Base-by-base conservation (phyloP, 2,113 vertebrate species). In the Nerophis lumbriciformis region DNA sequence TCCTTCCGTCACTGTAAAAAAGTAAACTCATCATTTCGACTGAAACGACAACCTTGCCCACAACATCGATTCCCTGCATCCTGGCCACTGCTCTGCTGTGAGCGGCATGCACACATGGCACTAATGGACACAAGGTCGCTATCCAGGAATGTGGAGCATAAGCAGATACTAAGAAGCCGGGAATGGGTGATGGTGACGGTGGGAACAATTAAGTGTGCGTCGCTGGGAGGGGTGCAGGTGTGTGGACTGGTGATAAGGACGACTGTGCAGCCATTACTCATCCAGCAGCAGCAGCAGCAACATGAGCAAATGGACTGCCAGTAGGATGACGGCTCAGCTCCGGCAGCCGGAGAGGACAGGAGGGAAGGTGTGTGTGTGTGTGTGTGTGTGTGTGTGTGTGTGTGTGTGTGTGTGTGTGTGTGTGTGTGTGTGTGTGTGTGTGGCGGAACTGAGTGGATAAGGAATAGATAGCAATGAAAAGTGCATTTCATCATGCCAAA, bases 191-290 rank as follows among this genome's bases (percentile, higher is more conserved):
- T 38, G 71, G 68, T 47, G 67, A 73, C 53, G 53, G 13, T 60
- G 65, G 71, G 85, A 61, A 79, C 85, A 94, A 93, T 94, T 92
- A 93, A 90, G 85, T 76, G 63, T 73, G 74, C 76, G 73, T 80
- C 66, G 82, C 86, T 88, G 82, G 81, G 63, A 85, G 89, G 89
- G 88, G 87, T 79, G 88, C 87, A 90, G 88, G 85, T 88, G 84
- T 91, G 88, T 75, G 90, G 88, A 90, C 87, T 85, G 77, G 83
- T 74, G 86, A 86, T 84, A 90, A 81, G 79, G 76, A 89, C 81
- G 77, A 76, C 85, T 80, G 90, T 72, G 68, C 77, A 85, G 87
- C 81, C 86, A 93, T 93, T 90, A 90, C 81, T 93, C 85, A 89
- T 87, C 73, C 52, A 73, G 71, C 70, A 83, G 69, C 81, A 65